These are phyloP conservation scores for Enteromius trimaculatus DNA, from an alignment of 2,797 vertebrate genomes.

Conservation along the genomic window DNA sequence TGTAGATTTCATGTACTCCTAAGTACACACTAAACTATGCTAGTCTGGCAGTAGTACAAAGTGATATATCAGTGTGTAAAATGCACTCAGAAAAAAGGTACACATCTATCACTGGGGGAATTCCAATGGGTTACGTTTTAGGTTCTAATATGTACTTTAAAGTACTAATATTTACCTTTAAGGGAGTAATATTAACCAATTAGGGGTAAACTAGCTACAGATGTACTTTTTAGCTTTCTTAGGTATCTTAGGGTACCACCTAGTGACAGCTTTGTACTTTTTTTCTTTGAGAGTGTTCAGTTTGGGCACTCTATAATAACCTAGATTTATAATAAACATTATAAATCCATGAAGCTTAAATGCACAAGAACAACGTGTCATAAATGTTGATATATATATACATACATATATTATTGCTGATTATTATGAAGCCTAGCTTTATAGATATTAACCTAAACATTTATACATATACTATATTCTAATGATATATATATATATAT, in stretches of 20 bases:
- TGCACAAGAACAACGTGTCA: neutral
- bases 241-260: neutral
- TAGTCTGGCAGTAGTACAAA: neutral
- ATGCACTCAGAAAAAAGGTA: neutral
- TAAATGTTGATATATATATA: neutral
- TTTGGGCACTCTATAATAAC: neutral
- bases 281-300: neutral
- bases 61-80: neutral
- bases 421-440: neutral
- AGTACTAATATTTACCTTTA: neutral
- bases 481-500: neutral
- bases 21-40: neutral
- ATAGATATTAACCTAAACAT: neutral
- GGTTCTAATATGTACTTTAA: neutral
- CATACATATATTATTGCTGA: neutral
- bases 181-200: neutral
- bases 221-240: neutral
- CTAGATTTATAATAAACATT: conserved; percentile 6
- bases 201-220: neutral
- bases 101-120: neutral
- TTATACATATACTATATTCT: neutral
- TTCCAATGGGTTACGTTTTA: neutral
- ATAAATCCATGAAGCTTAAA: neutral
- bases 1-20: conserved; percentile 56
- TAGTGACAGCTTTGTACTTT: neutral